Conservation (phyloP, 2,888 invertebrate genomes). For the Campoletis raptor region DNA sequence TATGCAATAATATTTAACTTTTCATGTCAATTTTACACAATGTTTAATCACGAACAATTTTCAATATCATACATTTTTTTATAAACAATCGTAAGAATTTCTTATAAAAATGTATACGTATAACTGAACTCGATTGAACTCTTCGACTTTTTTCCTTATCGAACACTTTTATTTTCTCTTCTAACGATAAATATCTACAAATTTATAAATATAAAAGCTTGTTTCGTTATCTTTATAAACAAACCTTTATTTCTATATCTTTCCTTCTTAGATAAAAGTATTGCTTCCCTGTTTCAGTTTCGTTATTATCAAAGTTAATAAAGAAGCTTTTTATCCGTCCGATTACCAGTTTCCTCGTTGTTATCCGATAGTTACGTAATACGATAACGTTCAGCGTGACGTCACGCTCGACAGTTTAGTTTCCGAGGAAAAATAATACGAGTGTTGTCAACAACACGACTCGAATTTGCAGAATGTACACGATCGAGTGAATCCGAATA, state of each 20-base stretch:
- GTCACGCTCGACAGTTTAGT: slow-evolving; percentile 11
- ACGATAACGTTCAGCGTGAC: slow-evolving; percentile 16
- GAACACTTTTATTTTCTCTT: background rate
- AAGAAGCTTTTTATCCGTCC: slow-evolving; percentile 27
- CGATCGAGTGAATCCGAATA: background rate
- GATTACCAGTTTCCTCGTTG: slow-evolving; percentile 18
- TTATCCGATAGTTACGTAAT: slow-evolving; percentile 34
- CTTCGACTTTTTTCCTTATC: background rate
- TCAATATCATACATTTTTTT: too few relatives aligned
- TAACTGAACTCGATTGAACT: background rate
- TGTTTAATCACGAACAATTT: too few relatives aligned
- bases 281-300: slow-evolving; percentile 1
- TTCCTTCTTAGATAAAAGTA: background rate
- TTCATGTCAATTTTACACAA: background rate
- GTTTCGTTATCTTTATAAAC: background rate
- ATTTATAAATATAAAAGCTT: background rate
- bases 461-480: slow-evolving; percentile 14
- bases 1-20: background rate
- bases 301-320: background rate
- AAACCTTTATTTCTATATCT: background rate
- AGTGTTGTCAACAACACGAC: slow-evolving; percentile 2
- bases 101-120: background rate
- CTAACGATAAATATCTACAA: background rate
- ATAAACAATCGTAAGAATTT: background rate
- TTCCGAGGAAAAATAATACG: slow-evolving; percentile 24